Conservation (phyloP, 2,888 invertebrate genomes). For the Protonemura montana region DNA sequence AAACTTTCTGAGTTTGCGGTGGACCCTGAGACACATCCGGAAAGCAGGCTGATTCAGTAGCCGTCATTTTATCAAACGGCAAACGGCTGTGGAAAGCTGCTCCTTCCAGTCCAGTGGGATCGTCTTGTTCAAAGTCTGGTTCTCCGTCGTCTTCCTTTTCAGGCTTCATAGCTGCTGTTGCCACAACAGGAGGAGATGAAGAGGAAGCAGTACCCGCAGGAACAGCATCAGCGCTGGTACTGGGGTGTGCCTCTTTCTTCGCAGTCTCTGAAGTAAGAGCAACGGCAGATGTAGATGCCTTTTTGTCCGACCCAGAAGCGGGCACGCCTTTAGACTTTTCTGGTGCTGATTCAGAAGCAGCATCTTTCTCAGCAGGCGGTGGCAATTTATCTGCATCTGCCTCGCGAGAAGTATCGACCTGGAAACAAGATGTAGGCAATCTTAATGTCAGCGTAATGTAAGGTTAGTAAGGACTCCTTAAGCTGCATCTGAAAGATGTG, state of each 20-base stretch:
- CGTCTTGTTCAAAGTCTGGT: constrained; percentile 64
- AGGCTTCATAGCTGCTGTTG: constrained; percentile 48
- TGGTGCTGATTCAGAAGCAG: constrained; percentile 66
- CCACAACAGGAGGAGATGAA: constrained; percentile 32
- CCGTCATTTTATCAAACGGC: constrained; percentile 93
- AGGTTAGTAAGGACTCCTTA: constrained; percentile 8
- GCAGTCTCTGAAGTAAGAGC: constrained; percentile 57
- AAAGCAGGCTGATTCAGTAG: constrained; percentile 92
- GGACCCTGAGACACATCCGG: constrained; percentile 88
- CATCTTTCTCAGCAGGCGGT: constrained; percentile 63
- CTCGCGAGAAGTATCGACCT: constrained; percentile 71
- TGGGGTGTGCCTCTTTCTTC: constrained; percentile 64
- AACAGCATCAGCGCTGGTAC: constrained; percentile 57
- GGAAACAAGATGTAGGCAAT: background rate
- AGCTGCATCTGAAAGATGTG: background rate
- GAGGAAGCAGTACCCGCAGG: constrained; percentile 41
- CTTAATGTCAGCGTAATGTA: background rate
- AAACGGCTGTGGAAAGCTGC: constrained; percentile 93
- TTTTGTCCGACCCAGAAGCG: constrained; percentile 61
- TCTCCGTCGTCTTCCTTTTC: constrained; percentile 58
- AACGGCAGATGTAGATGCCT: constrained; percentile 52
- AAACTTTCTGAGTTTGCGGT: constrained; percentile 84
- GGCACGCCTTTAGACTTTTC: constrained; percentile 54
- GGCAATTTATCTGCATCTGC: constrained; percentile 70
- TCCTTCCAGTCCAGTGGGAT: constrained; percentile 79